Base-by-base conservation (phyloP, 1,140 invertebrate species). In the Muscidifurax raptorellus region DNA sequence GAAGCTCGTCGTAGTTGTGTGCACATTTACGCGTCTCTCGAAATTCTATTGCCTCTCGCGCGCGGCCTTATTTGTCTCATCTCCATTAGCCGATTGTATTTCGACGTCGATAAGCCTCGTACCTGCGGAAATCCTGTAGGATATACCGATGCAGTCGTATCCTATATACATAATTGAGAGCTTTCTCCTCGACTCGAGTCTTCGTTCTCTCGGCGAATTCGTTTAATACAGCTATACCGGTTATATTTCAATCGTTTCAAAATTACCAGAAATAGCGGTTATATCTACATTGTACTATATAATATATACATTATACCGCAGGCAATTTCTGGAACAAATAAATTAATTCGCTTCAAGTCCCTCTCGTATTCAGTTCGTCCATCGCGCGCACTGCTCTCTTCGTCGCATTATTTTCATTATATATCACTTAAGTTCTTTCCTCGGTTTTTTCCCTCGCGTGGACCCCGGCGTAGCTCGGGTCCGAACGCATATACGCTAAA, bases 71-170 rank as follows among this genome's bases (percentile, higher is more conserved):
- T 72, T 83, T 28, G 74, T 36, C n/a, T 89, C 59, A 25, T 52
- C 25, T 89, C 90, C 90, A 91, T 91, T 91, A 91, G 90, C 85
- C 89, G 88, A 91, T 91, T 91, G 90, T 90, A 88, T 91, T 89
- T 89, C 85, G 85, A 88, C 83, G 82, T 87, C 84, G 87, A 87
- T 89, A 88, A 91, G 89, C 83, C 87, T 90, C 85, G n/a, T n/a
- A 87, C 87, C 86, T 88, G n/a, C n/a, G 87, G 78, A 86, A 89
- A 86, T 88, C 86, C 88, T 84, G 82, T n/a, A n/a, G n/a, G n/a
- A n/a, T n/a, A n/a, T n/a, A n/a, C n/a, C n/a, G 81, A 86, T 83
- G 84, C 78, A 75, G 86, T 86, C 86, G 86, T 86, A 87, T 89
- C 85, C 86, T n/a, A n/a, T n/a, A n/a, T n/a, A n/a, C n/a, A n/a